Evolutionary conservation across 2,888 invertebrate species (phyloP), one percentile per base, ranked within the genome.

Genomic region (Plagodis pulveraria): DNA sequence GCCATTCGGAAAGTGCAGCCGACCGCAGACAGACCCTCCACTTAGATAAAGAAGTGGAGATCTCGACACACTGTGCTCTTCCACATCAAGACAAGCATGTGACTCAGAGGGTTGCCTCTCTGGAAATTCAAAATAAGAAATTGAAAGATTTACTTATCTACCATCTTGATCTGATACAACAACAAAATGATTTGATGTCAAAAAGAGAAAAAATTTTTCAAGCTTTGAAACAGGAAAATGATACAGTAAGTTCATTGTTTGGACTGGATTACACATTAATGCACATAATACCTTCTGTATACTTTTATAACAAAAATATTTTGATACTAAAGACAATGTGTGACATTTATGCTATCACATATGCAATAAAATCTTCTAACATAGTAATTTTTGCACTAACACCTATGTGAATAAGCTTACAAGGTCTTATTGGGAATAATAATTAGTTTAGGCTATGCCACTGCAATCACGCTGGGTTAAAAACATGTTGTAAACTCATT

Each of bases 161-260:
- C 69, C 97, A 98, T 83, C 92, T 98, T 75, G 97, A 98, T 85
- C 91, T 98, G 64, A 97, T 98, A 80, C 97, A 98, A 83, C 97
- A 97, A 86, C 98, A 98, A 87, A 97, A 97, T 76, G 97, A 98
- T 77, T 95, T 96, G 74, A 94, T 98, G 66, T 93, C 95, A 69
- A 95, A 95, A 71, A 97, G 96, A 86, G 97, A 98, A 73, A 96
- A 96, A 81, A 93, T 95, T 53, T 94, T 97, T 66, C 94, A 95
- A 59, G 93, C 94, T 55, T 89, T 97, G 40, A 94, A 94, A 77
- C 94, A 95, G 74, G 97, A 98, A 88, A 96, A 97, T 91, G 96
- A 96, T 83, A 94, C 95, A 84, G 96, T 98, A 93, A 93, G 94
- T 83, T 36, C 22, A 22, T 22, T 22, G 22, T 22, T 22, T 22